Conservation (phyloP, 2,797 vertebrate species). For the Hypotaenidia philippensis region DNA sequence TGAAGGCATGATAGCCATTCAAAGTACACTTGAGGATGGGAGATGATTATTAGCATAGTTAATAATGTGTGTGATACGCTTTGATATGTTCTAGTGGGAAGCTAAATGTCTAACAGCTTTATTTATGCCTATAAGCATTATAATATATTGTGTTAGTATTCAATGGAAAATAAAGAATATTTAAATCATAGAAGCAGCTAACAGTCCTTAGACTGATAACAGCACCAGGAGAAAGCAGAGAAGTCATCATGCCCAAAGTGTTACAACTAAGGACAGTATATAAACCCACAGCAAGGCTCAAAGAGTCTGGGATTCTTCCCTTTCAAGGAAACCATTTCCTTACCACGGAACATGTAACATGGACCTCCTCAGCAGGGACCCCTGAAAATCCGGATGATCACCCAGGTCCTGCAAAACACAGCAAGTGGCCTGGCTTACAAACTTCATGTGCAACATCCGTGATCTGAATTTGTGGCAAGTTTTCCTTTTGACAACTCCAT, state of each 20-base stretch:
- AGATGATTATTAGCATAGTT: not conserved
- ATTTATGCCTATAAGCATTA: conserved; percentile 1
- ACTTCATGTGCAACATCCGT: fast-evolving
- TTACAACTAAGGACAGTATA: not conserved
- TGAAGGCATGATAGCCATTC: not conserved
- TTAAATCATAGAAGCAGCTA: not conserved
- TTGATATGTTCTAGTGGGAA: conserved; percentile 10
- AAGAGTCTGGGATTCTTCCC: not conserved
- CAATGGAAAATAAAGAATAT: conserved; percentile 49
- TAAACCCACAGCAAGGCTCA: not conserved
- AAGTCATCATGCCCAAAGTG: not conserved
- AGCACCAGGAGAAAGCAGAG: not conserved
- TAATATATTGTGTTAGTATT: not conserved
- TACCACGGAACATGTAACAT: not conserved
- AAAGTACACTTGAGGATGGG: not conserved
- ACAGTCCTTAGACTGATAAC: not conserved
- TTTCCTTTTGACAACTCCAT: not conserved
- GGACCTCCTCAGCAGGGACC: not conserved
- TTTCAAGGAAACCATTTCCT: not conserved
- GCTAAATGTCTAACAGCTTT: not conserved
- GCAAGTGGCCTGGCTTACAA: not conserved
- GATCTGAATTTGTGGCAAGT: not conserved
- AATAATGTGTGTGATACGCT: not conserved
- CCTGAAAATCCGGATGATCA: not conserved
- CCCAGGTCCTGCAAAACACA: not conserved